Evolutionary conservation across 2,113 vertebrate species (phyloP), one percentile per base, ranked within the genome.

Genomic region (Columbina picui): DNA sequence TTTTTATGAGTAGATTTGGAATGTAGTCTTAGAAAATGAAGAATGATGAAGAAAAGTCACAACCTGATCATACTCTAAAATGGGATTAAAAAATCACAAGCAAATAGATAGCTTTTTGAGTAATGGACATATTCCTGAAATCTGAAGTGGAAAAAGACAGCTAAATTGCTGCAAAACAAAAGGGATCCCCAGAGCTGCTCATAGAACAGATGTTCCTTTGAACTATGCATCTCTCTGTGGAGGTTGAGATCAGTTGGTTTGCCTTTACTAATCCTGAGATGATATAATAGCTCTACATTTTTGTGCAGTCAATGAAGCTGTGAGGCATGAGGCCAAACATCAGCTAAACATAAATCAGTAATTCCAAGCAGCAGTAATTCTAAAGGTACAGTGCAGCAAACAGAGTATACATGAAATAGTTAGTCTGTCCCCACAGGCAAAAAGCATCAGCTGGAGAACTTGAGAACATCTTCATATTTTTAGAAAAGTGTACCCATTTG

Each of bases 261-360:
- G 32, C 23, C 36, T 59, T 71, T 83, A 12, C 61, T 63, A 38
- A 26, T 53, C 30, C 56, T 49, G 36, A 56, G 34, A 21, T 41
- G 32, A 13, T 27, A 13, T 2, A 16, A 8, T 8, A 87, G 20
- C 10, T 84, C 32, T 0, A 0, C 0, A 1, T 11, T 81, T 84
- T 74, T 52, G 41, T 0, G 0, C 12, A 63, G 53, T 47, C 45
- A 12, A 1, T 47, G 43, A n/a, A 84, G 41, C 63, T 41, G 36
- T 38, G 49, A 89, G 14, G 49, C 12, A 2, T 30, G 30, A 43
- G 11, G 47, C 50, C n/a, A 32, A 63, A 29, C 10, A 38, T 12
- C 38, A 47, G 3, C 43, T 80, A 32, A 68, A 68, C 20, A 27
- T 5, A 36, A 26, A 41, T 52, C 43, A 34, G 2, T 47, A 47